Evolutionary conservation across 2,888 invertebrate species (phyloP).

Genomic region (Protodeltote pygarga): DNA sequence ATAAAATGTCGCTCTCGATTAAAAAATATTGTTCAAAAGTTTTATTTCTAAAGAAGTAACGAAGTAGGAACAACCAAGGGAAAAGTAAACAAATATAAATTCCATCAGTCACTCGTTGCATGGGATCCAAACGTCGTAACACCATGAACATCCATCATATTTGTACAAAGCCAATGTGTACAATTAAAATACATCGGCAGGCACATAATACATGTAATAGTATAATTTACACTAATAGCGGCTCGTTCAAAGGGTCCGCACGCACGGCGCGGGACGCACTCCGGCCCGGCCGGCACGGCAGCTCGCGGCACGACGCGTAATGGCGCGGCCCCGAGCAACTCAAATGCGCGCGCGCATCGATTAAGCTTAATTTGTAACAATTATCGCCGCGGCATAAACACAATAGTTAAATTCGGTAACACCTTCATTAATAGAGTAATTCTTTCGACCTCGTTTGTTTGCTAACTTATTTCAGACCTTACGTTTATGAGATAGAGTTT

Average conservation of each 20-base stretch:
- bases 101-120: neutral
- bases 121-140: no score
- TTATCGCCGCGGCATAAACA: slow-evolving; percentile 67
- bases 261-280: slow-evolving; percentile 4
- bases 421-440: slow-evolving; percentile 72
- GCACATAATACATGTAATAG: slow-evolving; percentile 29
- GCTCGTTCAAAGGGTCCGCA: slow-evolving; percentile 13
- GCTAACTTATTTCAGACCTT: slow-evolving; percentile 19
- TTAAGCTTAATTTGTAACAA: slow-evolving; percentile 74
- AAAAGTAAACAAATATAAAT: slow-evolving; percentile 3
- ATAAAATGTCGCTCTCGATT: no score
- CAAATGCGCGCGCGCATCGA: slow-evolving; percentile 49
- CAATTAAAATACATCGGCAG: slow-evolving; percentile 37
- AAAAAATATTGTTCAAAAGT: no score
- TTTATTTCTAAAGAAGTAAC: no score
- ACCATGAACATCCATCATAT: slow-evolving; percentile 45
- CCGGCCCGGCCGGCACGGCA: neutral
- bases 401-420: slow-evolving; percentile 71
- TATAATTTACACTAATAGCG: slow-evolving; percentile 32
- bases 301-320: slow-evolving; percentile 19
- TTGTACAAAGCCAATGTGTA: slow-evolving; percentile 20
- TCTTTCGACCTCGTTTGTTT: slow-evolving; percentile 24
- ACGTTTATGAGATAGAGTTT: neutral
- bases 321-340: slow-evolving; percentile 24
- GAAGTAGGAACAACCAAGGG: no score